Evolutionary conservation across 2,888 invertebrate genomes (phyloP), one percentile per base, ranked within the genome.

Genomic region (Phytoseiulus persimilis): DNA sequence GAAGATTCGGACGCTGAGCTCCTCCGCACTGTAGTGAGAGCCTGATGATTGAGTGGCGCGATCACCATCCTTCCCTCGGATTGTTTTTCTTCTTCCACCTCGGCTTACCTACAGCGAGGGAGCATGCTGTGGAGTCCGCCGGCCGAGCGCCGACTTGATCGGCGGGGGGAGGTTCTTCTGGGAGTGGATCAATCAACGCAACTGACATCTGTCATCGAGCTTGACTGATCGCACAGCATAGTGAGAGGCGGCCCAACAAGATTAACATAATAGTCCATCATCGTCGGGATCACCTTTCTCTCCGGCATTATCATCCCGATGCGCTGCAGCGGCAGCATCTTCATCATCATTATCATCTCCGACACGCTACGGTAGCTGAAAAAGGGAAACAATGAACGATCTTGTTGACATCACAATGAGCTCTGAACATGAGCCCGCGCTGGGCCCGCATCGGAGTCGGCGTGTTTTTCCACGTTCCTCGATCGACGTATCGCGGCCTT

Each of bases 151-250:
- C 18, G 11, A 23, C 9, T 28, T 2, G 65, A 2, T 65, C 28
- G 65, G 65, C 65, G 18, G 65, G 5, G 65, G 65, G 65, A 65
- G 65, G 65, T 65, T 65, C 65, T 65, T 65, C 65, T 65, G 65
- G 65, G 65, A 65, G 65, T 65, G 65, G 65, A 65, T 65, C 65
- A 65, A 65, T 65, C 65, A 65, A 65, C 11, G 18, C 65, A 65
- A 65, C 65, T 65, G 65, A 65, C 65, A 65, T 65, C 65, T 65
- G 65, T 65, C 65, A 65, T 65, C 65, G 65, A 65, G 65, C 65
- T 65, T 65, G 65, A 65, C 65, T 65, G 65, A 65, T 65, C 65
- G 65, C 18, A 23, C 65, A 65, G 2, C 65, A 65, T 65, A 65
- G 11, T 65, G 65, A 65, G 65, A 65, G 65, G 65, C 65, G 65